Evolutionary conservation across 2,113 vertebrate genomes (phyloP).

Genomic region (Arvicanthis niloticus): DNA sequence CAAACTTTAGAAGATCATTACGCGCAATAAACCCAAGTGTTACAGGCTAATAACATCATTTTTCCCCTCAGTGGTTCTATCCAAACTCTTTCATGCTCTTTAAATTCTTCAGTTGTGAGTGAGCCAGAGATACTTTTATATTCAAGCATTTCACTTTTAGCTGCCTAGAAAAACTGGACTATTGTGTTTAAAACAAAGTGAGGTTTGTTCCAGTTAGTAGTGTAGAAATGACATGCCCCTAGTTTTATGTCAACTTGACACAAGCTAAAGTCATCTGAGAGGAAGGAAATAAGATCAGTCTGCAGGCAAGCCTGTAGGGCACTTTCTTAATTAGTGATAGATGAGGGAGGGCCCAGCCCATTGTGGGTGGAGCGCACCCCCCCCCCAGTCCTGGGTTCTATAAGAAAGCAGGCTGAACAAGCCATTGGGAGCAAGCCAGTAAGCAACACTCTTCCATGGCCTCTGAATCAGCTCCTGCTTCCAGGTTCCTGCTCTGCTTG

Average conservation of each 20-base stretch:
- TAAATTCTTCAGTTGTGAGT: conserved; percentile 24
- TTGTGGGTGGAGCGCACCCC: background rate
- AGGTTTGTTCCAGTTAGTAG: background rate
- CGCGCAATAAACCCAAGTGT: background rate
- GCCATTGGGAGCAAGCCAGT: background rate
- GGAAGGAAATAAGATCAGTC: background rate
- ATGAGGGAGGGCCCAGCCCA: background rate
- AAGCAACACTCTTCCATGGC: background rate
- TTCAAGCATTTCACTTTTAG: conserved; percentile 26
- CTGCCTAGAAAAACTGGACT: background rate
- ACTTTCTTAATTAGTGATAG: background rate
- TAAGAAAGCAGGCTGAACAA: background rate
- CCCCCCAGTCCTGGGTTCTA: background rate
- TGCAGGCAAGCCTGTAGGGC: background rate
- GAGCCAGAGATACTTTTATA: conserved; percentile 44
- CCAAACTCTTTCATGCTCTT: conserved; percentile 28
- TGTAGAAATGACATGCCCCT: background rate
- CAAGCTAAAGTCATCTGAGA: background rate
- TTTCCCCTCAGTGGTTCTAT: background rate
- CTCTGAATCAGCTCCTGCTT: background rate
- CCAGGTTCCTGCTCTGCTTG: background rate
- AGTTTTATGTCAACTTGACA: background rate
- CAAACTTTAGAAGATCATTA: conserved; percentile 34
- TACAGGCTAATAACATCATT: conserved; percentile 47
- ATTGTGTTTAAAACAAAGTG: background rate